Evolutionary conservation across 2,797 vertebrate genomes (phyloP).

Genomic region (Lycodopsis pacificus): DNA sequence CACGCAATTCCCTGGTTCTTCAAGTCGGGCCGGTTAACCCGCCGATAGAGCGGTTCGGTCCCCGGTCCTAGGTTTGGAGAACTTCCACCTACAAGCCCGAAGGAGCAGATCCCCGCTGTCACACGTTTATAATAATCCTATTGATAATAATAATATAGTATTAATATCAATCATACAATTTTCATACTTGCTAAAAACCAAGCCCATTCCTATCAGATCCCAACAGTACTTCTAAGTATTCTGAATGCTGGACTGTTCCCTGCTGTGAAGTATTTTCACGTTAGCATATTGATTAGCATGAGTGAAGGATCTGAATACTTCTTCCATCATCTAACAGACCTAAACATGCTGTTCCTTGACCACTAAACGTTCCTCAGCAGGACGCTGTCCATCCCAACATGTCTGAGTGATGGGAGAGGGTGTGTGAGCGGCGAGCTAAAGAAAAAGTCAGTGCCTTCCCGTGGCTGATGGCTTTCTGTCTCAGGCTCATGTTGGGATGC

Average conservation of each 20-base stretch:
- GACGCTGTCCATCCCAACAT: background rate
- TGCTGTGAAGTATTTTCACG: background rate
- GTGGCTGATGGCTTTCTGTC: slow-evolving; percentile 50
- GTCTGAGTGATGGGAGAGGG: background rate
- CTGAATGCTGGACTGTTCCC: background rate
- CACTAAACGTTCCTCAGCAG: background rate
- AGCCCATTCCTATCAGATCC: background rate
- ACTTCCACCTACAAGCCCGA: too few species aligned
- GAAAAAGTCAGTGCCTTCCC: slow-evolving; percentile 18
- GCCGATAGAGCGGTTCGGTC: too few species aligned
- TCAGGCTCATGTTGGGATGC: slow-evolving; percentile 44
- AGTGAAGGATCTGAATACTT: background rate
- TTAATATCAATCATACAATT: background rate
- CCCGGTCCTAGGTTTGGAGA: too few species aligned
- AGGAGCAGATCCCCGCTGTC: too few species aligned
- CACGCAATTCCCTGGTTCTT: too few species aligned
- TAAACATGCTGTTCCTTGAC: background rate
- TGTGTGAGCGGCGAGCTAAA: background rate
- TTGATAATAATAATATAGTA: background rate
- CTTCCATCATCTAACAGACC: background rate
- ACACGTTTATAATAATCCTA: background rate
- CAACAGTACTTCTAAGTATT: background rate
- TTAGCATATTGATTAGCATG: background rate
- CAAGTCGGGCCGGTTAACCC: too few species aligned
- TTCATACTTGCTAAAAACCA: background rate